Base-by-base conservation (phyloP, 2,888 invertebrate species). In the Elysia crispata region DNA sequence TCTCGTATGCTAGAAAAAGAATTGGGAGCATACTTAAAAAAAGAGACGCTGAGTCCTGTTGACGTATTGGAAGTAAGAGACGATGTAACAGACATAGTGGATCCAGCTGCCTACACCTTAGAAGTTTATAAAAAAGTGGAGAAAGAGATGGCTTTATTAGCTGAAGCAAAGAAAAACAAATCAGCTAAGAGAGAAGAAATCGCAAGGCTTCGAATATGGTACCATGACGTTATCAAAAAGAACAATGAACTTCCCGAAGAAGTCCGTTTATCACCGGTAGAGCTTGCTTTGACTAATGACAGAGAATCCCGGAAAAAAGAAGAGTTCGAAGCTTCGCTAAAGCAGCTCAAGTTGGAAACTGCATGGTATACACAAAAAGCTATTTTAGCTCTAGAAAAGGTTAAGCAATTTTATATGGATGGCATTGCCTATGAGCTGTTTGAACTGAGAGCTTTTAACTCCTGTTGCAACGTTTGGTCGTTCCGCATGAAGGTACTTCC, bases 181-280 rank as follows among this genome's bases (percentile, higher is more conserved):
- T 54, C 76, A 1, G 80, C 80, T 15, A 80, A 76, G 33, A 62
- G 60, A 8, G 80, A 80, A 54, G 76, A 80, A 31, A 80, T 80
- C 33, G 72, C 60, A 0, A 64, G 72, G 3, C 41, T 80, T 5
- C 80, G 80, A 1, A 31, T 76, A 0, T n/a, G 60, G 76, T 80
- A 25, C 50, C 30, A 33, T 25, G 80, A 80, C 13, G 64, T 80
- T 57, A n/a, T 80, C 1, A 76, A 62, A 50, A 54, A 69, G 18
- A 80, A 80, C 31, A 72, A 15, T 13, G 80, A 80, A 25, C 66
- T 80, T 13, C 80, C 80, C 1, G 76, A 76, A n/a, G 69, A 76
- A 18, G 15, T 23, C 3, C 76, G 80, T 20, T 54, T 80, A 20
- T 50, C 76, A 1, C 62, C 54, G 5, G 64, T 64, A 0, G 80